A percentile compares a stretch with the other conserved stretches of the same genome.
These are phyloP conservation scores for Litocranius walleri DNA, from an alignment of 2,113 vertebrate genomes.

Conservation along the genomic window DNA sequence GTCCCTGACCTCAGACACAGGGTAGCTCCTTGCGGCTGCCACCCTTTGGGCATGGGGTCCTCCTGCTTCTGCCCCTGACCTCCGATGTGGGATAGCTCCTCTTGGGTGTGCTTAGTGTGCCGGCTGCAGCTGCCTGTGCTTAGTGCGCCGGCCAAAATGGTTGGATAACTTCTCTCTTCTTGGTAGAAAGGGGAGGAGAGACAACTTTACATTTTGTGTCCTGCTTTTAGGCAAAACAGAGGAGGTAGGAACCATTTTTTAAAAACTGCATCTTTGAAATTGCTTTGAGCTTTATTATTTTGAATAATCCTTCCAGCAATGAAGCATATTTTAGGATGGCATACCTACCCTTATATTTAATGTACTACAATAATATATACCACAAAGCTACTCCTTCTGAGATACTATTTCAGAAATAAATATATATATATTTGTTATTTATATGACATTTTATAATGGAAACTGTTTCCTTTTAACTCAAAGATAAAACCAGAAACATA, in stretches of 20 bases:
- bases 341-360: constrained; percentile 50
- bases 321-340: background rate
- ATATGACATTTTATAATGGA: constrained; percentile 52
- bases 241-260: background rate
- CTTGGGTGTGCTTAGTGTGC: no score
- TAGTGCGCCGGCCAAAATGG: accelerated
- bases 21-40: accelerated
- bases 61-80: no score
- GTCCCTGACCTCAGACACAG: no score
- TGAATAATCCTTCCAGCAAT: background rate
- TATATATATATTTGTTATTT: constrained; percentile 60
- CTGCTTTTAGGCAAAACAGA: background rate
- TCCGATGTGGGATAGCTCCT: no score
- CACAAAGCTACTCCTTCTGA: constrained; percentile 51
- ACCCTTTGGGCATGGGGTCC: no score
- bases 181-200: background rate
- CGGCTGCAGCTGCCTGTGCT: no score
- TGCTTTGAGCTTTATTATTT: background rate
- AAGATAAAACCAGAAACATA: background rate
- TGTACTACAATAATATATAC: background rate
- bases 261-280: background rate
- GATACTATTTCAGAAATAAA: constrained; percentile 58
- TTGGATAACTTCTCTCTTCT: background rate
- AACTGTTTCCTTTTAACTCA: background rate
- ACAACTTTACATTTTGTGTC: background rate